Evolutionary conservation across 1,140 invertebrate species (phyloP).

Genomic region (Reticulitermes speratus): DNA sequence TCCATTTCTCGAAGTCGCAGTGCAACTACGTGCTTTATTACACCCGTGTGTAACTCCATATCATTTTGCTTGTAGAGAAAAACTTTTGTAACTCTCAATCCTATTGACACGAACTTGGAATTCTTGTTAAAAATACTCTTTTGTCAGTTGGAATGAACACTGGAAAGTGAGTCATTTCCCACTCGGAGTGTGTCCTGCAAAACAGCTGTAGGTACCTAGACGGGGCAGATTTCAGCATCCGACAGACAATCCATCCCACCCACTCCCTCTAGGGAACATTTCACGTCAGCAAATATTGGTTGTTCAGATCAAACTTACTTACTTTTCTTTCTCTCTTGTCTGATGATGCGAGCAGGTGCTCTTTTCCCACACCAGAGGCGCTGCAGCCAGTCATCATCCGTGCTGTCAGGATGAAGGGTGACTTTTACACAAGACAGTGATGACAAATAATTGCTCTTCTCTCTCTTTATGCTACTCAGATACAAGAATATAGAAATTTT

Average conservation of each 20-base stretch:
- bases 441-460: slow-evolving; percentile 2
- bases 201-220: not conserved
- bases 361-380: slow-evolving; percentile 5
- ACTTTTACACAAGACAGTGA: slow-evolving; percentile 12
- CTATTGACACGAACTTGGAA: too few species aligned
- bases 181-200: not conserved
- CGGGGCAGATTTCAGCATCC: not conserved
- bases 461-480: not conserved
- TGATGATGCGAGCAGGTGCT: slow-evolving; percentile 9
- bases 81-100: too few species aligned
- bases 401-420: slow-evolving; percentile 1
- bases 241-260: not conserved
- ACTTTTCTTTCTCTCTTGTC: not conserved
- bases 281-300: slow-evolving; percentile 18
- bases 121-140: not conserved
- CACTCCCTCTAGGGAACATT: not conserved
- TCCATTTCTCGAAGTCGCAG: too few species aligned
- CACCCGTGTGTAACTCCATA: too few species aligned
- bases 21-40: too few species aligned
- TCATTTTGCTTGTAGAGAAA: too few species aligned
- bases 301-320: slow-evolving; percentile 14
- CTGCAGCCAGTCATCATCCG: not conserved
- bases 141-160: not conserved
- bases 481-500: not conserved
- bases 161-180: not conserved